Conservation (phyloP, 2,797 vertebrate species). For the Euphonia xanthogaster region DNA sequence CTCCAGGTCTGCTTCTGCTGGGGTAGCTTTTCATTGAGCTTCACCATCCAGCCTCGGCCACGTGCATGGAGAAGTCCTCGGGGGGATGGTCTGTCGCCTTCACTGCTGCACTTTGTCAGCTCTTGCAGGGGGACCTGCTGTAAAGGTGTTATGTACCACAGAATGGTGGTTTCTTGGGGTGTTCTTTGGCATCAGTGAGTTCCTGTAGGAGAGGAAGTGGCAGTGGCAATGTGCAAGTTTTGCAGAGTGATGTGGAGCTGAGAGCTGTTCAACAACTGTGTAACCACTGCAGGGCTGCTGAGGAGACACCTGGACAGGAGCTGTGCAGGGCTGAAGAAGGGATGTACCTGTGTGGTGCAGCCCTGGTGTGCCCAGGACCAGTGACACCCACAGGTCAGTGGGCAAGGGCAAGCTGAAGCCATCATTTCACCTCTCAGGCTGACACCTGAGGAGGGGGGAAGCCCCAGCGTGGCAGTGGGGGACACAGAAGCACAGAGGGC, state of each 20-base stretch:
- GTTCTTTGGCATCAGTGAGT: background rate
- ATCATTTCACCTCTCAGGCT: background rate
- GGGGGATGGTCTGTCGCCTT: background rate
- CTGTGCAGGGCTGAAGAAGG: background rate
- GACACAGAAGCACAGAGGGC: fast-evolving
- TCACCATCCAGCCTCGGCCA: background rate
- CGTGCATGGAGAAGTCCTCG: fast-evolving
- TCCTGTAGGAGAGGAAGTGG: background rate
- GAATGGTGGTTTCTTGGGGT: background rate
- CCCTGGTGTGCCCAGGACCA: background rate
- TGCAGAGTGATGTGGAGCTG: background rate
- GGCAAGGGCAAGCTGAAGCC: background rate
- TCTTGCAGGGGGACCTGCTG: background rate
- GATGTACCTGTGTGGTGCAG: no score
- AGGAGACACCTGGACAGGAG: background rate
- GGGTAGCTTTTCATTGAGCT: background rate
- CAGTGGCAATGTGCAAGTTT: background rate
- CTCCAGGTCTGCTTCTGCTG: background rate
- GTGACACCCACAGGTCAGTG: background rate
- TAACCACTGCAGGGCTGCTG: background rate
- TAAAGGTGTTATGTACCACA: background rate
- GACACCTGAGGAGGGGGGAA: background rate
- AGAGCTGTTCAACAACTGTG: fast-evolving
- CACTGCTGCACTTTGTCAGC: background rate
- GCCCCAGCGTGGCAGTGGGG: background rate